Base-by-base conservation (phyloP, 2,888 invertebrate species). In the Auanema freiburgensis region DNA sequence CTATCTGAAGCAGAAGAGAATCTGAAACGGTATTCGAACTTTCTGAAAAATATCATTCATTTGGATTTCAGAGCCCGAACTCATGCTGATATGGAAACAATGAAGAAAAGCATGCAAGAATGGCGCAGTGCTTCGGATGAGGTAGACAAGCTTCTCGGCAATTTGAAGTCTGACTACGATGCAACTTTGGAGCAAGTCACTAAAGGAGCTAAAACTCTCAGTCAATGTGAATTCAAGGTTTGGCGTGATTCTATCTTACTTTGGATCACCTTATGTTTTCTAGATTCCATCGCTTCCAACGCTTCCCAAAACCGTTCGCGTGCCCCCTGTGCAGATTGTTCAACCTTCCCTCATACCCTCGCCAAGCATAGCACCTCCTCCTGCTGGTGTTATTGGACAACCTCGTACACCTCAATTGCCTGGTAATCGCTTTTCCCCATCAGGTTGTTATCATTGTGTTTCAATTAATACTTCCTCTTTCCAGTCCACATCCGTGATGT, bases 361-460 rank as follows among this genome's bases (percentile, higher is more conserved):
- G 4, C 63, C 61, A 23, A 60, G 65, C 40, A 62, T 67, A 25
- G 14, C 58, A 16, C 58, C 71, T 10, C 55, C 66, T 10, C 71
- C 74, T 10, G 67, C 68, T 3, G 67, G 67, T 49, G 67, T 75
- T 11, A 75, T 75, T 14, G 75, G 75, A 11, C 75, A 75, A 58
- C 72, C 61, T 41, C 21, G 64, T n/a, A 58, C 56, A 23, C 58
- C 63, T 40, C 56, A 52, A 46, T 21, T 46, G 16, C 16, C 16
- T 21, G 46, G 46, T 46, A 16, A 46, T 16, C 21, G 46, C 21
- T 46, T 46, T 10, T 16, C 21, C 46, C 46, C 46, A 46, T 46
- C 16, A 21, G 46, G 46, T 46, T 46, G 10, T 5, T 46, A 46
- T 46, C 6, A 46, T 46, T 18, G 16, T 16, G 21, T 3, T 21